Evolutionary conservation across 2,797 vertebrate genomes (phyloP).

Genomic region (Liasis olivaceus): DNA sequence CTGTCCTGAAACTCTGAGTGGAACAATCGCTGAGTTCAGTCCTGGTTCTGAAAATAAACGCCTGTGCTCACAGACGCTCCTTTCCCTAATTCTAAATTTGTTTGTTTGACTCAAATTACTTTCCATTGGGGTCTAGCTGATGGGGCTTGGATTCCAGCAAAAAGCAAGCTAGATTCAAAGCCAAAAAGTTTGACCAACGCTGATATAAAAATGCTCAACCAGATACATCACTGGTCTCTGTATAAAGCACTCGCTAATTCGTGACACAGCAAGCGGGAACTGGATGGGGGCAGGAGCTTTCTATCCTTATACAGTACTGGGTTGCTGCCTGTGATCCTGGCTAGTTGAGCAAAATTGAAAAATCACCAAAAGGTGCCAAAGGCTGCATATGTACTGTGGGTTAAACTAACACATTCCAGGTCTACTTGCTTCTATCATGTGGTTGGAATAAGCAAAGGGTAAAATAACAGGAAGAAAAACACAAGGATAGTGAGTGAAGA

Average conservation of each 20-base stretch:
- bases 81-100: background rate
- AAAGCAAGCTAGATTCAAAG: background rate
- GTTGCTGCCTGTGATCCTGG: no score
- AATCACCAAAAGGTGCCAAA: no score
- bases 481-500: background rate
- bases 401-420: no score
- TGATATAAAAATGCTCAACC: background rate
- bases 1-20: background rate
- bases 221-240: background rate
- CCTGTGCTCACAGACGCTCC: background rate
- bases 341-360: no score
- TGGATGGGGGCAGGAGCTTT: background rate
- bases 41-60: background rate
- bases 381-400: no score
- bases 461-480: no score
- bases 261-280: background rate
- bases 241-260: background rate
- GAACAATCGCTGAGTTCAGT: background rate
- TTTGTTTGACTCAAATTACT: background rate
- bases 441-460: no score
- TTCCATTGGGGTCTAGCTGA: background rate
- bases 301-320: background rate
- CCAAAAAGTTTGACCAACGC: background rate
- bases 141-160: background rate
- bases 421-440: no score